A percentile compares a stretch with the other conserved stretches of the same genome.
These are phyloP conservation scores for Thereva nobilitata DNA, from an alignment of 2,888 invertebrate genomes.

Conservation along the genomic window DNA sequence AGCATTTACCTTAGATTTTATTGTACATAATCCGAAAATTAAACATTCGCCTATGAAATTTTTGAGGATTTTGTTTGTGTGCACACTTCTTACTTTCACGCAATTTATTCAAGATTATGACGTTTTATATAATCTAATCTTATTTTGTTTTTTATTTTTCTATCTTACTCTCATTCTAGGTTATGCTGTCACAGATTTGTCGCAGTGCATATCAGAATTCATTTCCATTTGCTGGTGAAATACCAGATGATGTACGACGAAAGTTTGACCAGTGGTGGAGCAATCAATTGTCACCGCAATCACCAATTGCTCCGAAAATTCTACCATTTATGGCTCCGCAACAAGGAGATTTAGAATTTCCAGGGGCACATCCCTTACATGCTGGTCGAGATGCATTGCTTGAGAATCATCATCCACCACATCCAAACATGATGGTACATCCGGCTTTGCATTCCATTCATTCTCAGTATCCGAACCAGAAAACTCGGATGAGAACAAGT, in stretches of 20 bases:
- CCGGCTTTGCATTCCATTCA: constrained; percentile 78
- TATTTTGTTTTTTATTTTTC: constrained; percentile 17
- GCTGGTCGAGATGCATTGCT: constrained; percentile 39
- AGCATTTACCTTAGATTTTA: no score
- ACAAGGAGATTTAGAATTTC: constrained; percentile 55
- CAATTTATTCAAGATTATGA: neutral
- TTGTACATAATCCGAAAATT: no score
- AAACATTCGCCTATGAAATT: no score
- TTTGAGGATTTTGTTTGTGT: no score
- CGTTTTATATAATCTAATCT: neutral
- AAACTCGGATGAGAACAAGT: constrained; percentile 93
- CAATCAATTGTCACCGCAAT: constrained; percentile 69
- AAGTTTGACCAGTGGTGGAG: constrained; percentile 94
- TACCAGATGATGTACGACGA: constrained; percentile 80
- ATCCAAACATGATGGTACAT: constrained; percentile 61
- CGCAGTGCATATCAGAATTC: constrained; percentile 73
- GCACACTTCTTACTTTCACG: neutral
- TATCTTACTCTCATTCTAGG: constrained; percentile 60
- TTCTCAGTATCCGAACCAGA: constrained; percentile 67
- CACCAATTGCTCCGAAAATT: constrained; percentile 61
- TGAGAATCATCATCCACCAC: constrained; percentile 49
- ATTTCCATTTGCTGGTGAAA: constrained; percentile 71
- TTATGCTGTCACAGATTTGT: constrained; percentile 80
- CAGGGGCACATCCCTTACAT: constrained; percentile 58
- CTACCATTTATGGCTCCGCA: constrained; percentile 57